Percentiles rank a stretch among this genome's conserved stretches.
Evolutionary conservation across 2,113 vertebrate species (phyloP).

Genomic region (Hippocampus zosterae): DNA sequence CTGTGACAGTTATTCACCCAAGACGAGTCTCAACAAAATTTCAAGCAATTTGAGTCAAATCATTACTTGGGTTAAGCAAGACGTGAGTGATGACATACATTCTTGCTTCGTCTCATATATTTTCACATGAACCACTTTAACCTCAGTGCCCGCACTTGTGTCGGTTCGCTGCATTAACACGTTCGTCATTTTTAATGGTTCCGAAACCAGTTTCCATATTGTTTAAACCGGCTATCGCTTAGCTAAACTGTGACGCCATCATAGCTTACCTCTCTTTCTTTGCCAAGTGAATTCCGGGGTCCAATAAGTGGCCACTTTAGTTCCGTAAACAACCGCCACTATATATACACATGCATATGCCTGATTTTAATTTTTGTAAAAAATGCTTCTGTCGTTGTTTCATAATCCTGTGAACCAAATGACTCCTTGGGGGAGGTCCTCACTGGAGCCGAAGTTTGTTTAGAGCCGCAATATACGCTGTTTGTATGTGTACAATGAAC

Average conservation of each 20-base stretch:
- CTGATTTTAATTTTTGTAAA: neutral
- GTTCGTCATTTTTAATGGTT: neutral
- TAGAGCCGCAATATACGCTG: conserved; percentile 19
- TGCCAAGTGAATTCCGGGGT: neutral
- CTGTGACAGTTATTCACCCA: neutral
- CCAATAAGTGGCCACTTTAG: neutral
- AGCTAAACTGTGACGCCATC: neutral
- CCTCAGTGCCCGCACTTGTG: no score
- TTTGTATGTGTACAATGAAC: conserved; percentile 33
- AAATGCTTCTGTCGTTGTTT: neutral
- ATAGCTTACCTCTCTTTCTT: neutral
- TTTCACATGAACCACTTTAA: no score
- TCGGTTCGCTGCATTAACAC: neutral
- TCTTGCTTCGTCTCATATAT: no score
- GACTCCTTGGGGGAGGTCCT: neutral
- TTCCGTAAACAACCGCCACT: neutral
- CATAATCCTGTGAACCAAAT: neutral
- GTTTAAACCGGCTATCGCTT: neutral
- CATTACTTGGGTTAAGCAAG: no score
- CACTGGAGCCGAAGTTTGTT: neutral
- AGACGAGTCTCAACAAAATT: neutral
- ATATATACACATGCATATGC: neutral
- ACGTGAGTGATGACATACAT: no score
- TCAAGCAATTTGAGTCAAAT: neutral
- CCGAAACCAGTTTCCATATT: neutral